These are phyloP conservation scores for Ephestia elutella DNA, from an alignment of 1,140 invertebrate genomes.

Conservation along the genomic window DNA sequence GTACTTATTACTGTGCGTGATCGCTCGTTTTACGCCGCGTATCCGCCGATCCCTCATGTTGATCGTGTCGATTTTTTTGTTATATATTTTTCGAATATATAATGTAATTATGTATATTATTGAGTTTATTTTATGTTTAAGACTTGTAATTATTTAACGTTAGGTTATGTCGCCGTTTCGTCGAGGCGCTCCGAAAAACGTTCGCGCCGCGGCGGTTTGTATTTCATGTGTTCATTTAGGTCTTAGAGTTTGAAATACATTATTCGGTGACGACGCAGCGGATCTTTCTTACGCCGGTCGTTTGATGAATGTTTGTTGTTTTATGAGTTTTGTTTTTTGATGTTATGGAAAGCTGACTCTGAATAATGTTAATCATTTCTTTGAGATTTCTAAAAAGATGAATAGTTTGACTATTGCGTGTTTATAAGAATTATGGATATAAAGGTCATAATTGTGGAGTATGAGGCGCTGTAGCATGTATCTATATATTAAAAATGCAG, in stretches of 20 bases:
- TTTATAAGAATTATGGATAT: conserved; percentile 32
- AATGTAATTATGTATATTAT: conserved; percentile 73
- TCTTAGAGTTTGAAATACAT: conserved; percentile 62
- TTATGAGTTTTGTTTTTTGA: conserved; percentile 64
- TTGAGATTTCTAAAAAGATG: conserved; percentile 41
- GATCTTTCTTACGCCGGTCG: conserved; percentile 50
- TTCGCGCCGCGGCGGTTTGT: conserved; percentile 54
- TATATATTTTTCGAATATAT: conserved; percentile 70
- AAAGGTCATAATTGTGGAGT: not conserved
- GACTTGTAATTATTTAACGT: conserved; percentile 68
- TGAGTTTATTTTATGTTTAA: conserved; percentile 70
- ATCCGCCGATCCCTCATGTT: conserved; percentile 24
- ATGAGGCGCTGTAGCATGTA: conserved; percentile 1
- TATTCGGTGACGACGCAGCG: conserved; percentile 44
- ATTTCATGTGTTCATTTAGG: conserved; percentile 73
- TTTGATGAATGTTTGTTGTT: conserved; percentile 65
- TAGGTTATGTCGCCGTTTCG: conserved; percentile 46
- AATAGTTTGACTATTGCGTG: conserved; percentile 29
- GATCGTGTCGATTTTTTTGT: conserved; percentile 48
- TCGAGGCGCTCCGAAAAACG: conserved; percentile 34
- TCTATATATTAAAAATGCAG: conserved; percentile 14
- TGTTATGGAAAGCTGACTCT: conserved; percentile 58
- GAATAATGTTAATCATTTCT: conserved; percentile 73
- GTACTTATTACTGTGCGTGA: not conserved
- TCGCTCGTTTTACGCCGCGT: not conserved